Conservation (phyloP, 2,113 vertebrate genomes). For the Carassius carassius region DNA sequence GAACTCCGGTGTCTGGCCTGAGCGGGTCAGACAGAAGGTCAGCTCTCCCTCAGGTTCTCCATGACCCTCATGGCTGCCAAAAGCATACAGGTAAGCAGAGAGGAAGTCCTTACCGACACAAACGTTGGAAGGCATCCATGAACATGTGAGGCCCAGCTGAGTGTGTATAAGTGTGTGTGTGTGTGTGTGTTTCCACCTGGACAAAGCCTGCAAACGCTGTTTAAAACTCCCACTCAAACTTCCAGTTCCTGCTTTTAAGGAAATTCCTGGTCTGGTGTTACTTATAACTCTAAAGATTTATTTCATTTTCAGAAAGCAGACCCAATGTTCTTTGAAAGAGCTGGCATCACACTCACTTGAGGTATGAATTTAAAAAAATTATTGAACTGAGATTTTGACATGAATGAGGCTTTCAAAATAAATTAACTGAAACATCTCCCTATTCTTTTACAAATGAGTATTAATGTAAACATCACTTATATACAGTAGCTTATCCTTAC, state of each 20-base stretch:
- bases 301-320: conserved; percentile 43
- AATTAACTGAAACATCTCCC: background rate
- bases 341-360: conserved; percentile 28
- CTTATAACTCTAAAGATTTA: conserved; percentile 50
- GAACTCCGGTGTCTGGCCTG: conserved; percentile 20
- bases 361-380: conserved; percentile 29
- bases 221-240: conserved; percentile 57
- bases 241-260: conserved; percentile 57
- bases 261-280: conserved; percentile 58
- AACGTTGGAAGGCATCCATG: conserved; percentile 63
- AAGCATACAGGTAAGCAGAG: conserved; percentile 68
- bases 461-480: background rate
- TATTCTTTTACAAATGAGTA: background rate
- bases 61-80: conserved; percentile 47
- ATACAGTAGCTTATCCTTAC: background rate
- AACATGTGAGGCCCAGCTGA: conserved; percentile 77
- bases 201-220: conserved; percentile 67
- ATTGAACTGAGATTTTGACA: background rate
- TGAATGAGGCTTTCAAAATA: background rate
- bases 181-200: conserved; percentile 81
- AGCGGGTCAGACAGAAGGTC: conserved; percentile 30
- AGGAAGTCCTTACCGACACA: conserved; percentile 65
- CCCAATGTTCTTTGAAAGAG: conserved; percentile 43
- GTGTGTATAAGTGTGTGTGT: conserved; percentile 79
- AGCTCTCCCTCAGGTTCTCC: conserved; percentile 45